Conservation (phyloP, 2,797 vertebrate genomes). For the Buceros bicornis region DNA sequence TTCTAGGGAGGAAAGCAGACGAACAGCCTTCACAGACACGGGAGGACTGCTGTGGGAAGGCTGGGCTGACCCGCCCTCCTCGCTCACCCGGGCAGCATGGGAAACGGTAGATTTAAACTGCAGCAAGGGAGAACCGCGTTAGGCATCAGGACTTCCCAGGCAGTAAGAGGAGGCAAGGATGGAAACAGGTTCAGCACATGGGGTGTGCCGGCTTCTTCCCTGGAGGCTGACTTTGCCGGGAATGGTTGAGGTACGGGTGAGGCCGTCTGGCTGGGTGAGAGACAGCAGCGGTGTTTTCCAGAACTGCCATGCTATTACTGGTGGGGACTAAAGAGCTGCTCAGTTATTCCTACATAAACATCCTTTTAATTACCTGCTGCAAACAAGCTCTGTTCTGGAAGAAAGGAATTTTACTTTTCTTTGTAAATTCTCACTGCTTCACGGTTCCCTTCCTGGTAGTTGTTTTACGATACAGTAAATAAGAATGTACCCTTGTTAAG, state of each 20-base stretch:
- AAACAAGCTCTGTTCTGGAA: background rate
- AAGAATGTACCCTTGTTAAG: background rate
- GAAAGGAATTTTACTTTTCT: background rate
- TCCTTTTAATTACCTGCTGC: background rate
- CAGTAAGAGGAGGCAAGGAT: background rate
- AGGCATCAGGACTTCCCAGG: background rate
- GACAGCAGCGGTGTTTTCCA: background rate
- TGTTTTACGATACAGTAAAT: background rate
- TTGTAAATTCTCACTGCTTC: background rate
- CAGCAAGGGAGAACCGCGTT: too few species aligned
- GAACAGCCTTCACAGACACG: background rate
- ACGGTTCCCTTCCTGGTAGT: background rate
- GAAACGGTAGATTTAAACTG: background rate
- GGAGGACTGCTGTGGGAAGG: background rate
- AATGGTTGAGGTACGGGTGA: background rate
- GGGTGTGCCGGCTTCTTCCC: background rate
- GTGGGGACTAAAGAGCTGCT: background rate
- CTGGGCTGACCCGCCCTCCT: background rate
- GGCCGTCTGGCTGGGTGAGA: background rate
- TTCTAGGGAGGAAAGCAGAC: background rate
- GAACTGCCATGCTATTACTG: background rate
- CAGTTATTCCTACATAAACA: background rate
- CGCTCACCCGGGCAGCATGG: background rate
- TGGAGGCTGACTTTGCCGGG: background rate
- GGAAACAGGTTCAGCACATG: accelerated